Base-by-base conservation (phyloP, 2,113 vertebrate genomes). In the Egretta garzetta region DNA sequence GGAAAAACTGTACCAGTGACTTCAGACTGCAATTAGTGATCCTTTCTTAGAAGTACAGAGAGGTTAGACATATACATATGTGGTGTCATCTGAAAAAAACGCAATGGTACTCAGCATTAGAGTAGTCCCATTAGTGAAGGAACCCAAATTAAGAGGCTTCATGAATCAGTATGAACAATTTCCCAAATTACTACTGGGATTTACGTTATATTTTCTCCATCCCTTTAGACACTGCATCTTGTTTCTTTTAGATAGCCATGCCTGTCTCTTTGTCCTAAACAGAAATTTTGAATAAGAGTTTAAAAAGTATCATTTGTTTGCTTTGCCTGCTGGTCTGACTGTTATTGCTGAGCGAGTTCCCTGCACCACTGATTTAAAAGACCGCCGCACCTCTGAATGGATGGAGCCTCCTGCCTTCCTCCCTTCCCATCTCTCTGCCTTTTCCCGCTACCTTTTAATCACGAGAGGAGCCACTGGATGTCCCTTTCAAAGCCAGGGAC, bases 231-330 rank as follows among this genome's bases (percentile, higher is more conserved):
- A 1, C 8, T 3, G 1, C 5, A 4, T 45, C 24, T 62, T 55
- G 12, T 73, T 94, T 71, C 24, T 86, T 88, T 73, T 72, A 32
- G 28, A 52, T 11, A 47, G 72, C 26, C 5, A 0, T 5, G 12
- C 32, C 21, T 72, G 4, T 47, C 20, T 86, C 24, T 74, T 63
- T 71, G 17, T 52, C 50, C 55, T 70, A 71, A 87, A 85, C 30
- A 67, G 53, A 83, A 80, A 56, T 85, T 83, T 85, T 84, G 94
- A 91, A 4, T 45, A 55, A 76, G 95, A 73, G 76, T 92, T 90
- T 77, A 85, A 66, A 81, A 94, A 72, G 60, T 53, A 28, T 12
- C 9, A 52, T 94, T 90, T 77, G 60, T 93, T 84, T 94, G 66
- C 72, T 67, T 88, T 93, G 50, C 83, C 75, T 77, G 45, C 79